A percentile compares a stretch with the other conserved stretches of the same genome.
Evolutionary conservation across 2,888 invertebrate species (phyloP).

Genomic region (Pachycephus smyrnensis): DNA sequence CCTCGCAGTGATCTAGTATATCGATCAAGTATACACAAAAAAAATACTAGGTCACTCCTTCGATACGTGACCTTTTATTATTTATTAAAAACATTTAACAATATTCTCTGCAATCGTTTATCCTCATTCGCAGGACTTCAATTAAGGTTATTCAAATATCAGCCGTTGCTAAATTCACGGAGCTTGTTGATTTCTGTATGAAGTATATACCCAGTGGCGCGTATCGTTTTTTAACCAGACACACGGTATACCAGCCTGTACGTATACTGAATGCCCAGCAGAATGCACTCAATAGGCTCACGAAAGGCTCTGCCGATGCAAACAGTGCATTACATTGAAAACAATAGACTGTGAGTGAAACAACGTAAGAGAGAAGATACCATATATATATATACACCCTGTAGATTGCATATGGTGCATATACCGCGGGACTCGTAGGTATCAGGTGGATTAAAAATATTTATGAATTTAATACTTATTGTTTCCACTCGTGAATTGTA

Average conservation of each 20-base stretch:
- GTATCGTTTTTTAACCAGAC: not conserved
- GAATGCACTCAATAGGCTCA: slow-evolving; percentile 3
- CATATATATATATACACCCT: not conserved
- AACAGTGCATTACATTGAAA: slow-evolving; percentile 1
- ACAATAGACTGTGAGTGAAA: not conserved
- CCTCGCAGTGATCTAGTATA: not conserved
- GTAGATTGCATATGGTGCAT: not conserved
- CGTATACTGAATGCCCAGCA: not conserved
- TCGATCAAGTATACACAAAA: not conserved
- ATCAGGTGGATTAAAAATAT: not conserved
- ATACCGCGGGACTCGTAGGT: not conserved
- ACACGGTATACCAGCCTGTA: not conserved
- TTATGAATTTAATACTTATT: not conserved
- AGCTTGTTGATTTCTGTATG: not conserved
- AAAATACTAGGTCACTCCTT: not conserved
- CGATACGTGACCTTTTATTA: too few relatives aligned
- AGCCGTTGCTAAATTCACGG: not conserved
- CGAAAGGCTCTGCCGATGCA: slow-evolving; percentile 2
- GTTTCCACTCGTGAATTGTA: not conserved
- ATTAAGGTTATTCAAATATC: not conserved
- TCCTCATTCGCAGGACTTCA: not conserved
- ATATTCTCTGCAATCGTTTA: not conserved
- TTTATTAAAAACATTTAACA: not conserved
- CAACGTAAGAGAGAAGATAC: not conserved
- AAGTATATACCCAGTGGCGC: not conserved